Percentiles rank a stretch among this genome's conserved stretches.
These are phyloP conservation scores for Strix aluco DNA, from an alignment of 2,113 vertebrate species.

Conservation along the genomic window DNA sequence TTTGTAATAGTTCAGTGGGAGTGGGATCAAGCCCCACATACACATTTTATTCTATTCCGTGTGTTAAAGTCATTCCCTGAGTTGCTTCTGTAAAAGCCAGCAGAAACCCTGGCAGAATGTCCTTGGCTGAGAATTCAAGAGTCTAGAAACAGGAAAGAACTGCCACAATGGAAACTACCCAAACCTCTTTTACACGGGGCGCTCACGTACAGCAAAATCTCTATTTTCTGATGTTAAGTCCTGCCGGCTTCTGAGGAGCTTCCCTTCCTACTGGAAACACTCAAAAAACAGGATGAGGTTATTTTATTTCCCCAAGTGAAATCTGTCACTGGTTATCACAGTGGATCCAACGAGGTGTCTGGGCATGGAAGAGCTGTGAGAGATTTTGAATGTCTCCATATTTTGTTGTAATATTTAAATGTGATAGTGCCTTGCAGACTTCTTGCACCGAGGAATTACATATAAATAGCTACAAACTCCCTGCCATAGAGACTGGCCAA, in stretches of 20 bases:
- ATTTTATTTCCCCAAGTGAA: background rate
- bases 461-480: background rate
- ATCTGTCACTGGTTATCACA: background rate
- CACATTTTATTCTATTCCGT: background rate
- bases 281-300: background rate
- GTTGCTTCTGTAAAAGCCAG: slow-evolving; percentile 3
- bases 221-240: background rate
- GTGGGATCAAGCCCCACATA: background rate
- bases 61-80: slow-evolving; percentile 12
- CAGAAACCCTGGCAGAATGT: slow-evolving; percentile 7
- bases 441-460: background rate
- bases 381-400: background rate
- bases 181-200: background rate
- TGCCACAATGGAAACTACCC: slow-evolving; percentile 6
- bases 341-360: background rate
- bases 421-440: background rate
- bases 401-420: background rate
- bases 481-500: background rate
- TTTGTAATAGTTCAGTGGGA: background rate
- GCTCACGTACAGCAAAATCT: background rate
- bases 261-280: background rate
- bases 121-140: slow-evolving; percentile 4
- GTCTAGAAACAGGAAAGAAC: background rate
- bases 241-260: background rate
- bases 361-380: background rate